phyloP scores from a whole-genome alignment of 2,888 invertebrate genomes.

The Leucoma salicis region DNA sequence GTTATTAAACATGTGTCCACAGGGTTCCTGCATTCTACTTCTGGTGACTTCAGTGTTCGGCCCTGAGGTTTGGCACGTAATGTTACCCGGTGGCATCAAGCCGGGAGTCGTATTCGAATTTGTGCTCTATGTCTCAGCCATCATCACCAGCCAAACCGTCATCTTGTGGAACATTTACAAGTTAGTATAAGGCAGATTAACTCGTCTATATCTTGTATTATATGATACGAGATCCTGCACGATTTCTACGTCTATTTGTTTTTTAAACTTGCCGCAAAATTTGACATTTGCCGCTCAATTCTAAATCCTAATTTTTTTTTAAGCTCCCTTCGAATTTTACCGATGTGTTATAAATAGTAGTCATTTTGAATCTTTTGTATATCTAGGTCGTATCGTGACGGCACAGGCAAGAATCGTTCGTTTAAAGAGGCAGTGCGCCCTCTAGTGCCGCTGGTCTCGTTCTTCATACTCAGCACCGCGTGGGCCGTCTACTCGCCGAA shows the following conservation, averaged over 20 bases:
- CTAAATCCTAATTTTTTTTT: too few relatives aligned
- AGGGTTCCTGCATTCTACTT: slow-evolving; percentile 82
- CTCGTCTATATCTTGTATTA: too few relatives aligned
- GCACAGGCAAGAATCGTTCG: slow-evolving; percentile 92
- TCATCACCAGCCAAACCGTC: slow-evolving; percentile 93
- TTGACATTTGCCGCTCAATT: too few relatives aligned
- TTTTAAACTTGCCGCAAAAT: too few relatives aligned
- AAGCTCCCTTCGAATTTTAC: too few relatives aligned
- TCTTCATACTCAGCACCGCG: slow-evolving; percentile 87
- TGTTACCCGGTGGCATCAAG: slow-evolving; percentile 86
- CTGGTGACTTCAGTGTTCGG: slow-evolving; percentile 85
- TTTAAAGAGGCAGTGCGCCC: slow-evolving; percentile 93
- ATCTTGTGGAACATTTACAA: slow-evolving; percentile 95
- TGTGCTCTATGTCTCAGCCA: slow-evolving; percentile 91
- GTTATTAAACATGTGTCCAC: too few relatives aligned
- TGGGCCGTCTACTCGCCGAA: slow-evolving; percentile 94
- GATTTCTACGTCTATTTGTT: too few relatives aligned
- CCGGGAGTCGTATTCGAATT: slow-evolving; percentile 92
- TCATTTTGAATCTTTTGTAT: too few relatives aligned
- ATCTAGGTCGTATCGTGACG: slow-evolving; percentile 91
- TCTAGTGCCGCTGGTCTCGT: slow-evolving; percentile 87
- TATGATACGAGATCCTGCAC: too few relatives aligned
- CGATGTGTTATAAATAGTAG: too few relatives aligned
- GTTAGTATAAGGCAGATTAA: too few relatives aligned
- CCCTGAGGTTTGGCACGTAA: slow-evolving; percentile 91